Base-by-base conservation (phyloP, 92 coral and sea anemone genomes). In the Isaurus tuberculatus region DNA sequence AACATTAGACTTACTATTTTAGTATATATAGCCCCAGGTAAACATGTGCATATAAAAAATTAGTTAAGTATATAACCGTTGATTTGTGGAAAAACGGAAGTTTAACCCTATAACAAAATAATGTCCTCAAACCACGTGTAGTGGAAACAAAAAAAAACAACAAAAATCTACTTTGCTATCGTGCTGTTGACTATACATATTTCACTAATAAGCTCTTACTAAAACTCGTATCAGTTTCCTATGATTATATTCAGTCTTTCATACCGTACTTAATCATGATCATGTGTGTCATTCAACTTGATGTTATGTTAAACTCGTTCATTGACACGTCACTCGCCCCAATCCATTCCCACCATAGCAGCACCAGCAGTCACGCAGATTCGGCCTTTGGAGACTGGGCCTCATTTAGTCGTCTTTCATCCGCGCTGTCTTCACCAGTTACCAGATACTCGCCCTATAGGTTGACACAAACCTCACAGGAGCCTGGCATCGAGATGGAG, bases 311-410 rank as follows among this genome's bases (percentile, higher is more conserved):
- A 57, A 57, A 57, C 82, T 77, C 82, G 13, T 58, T 61, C 82
- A 77, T 80, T 80, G 72, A 80, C 73, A 60, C 73, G 36, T 44
- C 85, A 68, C 85, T 48, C 75, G 73, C 36, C 73, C 28, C 75
- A 70, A 77, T 85, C 43, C 61, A 70, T 61, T 92, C 91, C 81
- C 86, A 82, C 75, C 88, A 72, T 89, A 92, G 94, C 92, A 86
- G 91, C 92, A 83, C 90, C 73, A 93, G 91, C 85, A 91, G 94
- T 46, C 94, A 77, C 55, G 58, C 92, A 37, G 97, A 92, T 73
- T 92, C 97, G 16, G 97, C 94, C 44, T 90, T 85, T 70, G 97
- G 93, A 15, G 93, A 81, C 61, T 87, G 89, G 34, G 82, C 82
- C 32, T 57, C 82, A n/a, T 55, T 85, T 85, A 79, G 75, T 84